Conservation (phyloP, 2,888 invertebrate species). For the Fissipunctia ypsillon region DNA sequence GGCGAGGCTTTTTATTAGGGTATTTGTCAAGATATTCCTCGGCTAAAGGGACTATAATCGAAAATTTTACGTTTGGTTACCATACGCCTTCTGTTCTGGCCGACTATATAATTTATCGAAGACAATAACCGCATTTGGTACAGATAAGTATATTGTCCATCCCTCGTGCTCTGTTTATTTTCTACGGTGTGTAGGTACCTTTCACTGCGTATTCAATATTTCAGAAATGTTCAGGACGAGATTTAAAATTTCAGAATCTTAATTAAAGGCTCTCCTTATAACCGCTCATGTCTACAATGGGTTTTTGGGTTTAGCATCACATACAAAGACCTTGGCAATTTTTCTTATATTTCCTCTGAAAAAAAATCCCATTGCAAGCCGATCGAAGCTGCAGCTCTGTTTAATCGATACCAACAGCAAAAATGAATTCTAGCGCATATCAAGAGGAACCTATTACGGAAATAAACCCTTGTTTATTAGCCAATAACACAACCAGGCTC, state of each 20-base stretch:
- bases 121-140: constrained; percentile 60
- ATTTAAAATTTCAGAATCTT: neutral
- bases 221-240: too few relatives aligned
- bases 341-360: neutral
- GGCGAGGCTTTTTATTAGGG: constrained; percentile 88
- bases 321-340: neutral
- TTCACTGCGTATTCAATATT: too few relatives aligned
- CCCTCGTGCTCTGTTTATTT: constrained; percentile 37
- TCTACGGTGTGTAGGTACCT: neutral
- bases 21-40: constrained; percentile 89
- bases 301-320: neutral
- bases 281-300: neutral
- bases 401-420: constrained; percentile 16
- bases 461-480: constrained; percentile 66
- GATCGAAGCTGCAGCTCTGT: neutral
- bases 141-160: constrained; percentile 48
- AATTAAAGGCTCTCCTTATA: neutral
- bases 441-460: constrained; percentile 34
- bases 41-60: constrained; percentile 86
- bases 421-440: constrained; percentile 22
- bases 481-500: constrained; percentile 68
- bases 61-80: constrained; percentile 87
- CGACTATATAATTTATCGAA: constrained; percentile 73
- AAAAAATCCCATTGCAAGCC: neutral
- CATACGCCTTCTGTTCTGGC: constrained; percentile 79